These are phyloP conservation scores for Dallia pectoralis DNA, from an alignment of 2,797 vertebrate genomes.

Conservation along the genomic window DNA sequence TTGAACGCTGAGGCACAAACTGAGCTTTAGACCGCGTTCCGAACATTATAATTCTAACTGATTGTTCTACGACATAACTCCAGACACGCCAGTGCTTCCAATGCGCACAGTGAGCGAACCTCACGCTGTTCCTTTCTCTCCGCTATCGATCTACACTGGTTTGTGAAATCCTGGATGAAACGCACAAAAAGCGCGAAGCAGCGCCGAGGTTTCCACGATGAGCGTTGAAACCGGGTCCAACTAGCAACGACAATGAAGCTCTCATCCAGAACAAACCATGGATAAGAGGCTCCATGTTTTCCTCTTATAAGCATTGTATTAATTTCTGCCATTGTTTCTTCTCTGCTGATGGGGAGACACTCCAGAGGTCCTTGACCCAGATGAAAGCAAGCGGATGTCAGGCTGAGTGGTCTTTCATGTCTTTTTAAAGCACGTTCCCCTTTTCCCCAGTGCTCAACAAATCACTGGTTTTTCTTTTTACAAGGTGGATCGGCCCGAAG, in stretches of 20 bases:
- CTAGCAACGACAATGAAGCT: conserved; percentile 58
- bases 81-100: no score
- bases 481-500: conserved; percentile 27
- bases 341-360: conserved; percentile 51
- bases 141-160: no score
- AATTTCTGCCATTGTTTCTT: conserved; percentile 53
- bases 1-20: no score
- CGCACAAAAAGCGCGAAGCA: conserved; percentile 10
- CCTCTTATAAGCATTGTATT: conserved; percentile 45
- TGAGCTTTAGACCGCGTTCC: no score
- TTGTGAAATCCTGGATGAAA: no score
- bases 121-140: no score
- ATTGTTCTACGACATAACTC: no score
- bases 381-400: conserved; percentile 68
- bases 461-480: conserved; percentile 64
- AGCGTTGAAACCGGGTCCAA: conserved; percentile 53
- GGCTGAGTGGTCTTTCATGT: conserved; percentile 62
- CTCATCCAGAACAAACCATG: conserved; percentile 31
- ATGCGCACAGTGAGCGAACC: no score
- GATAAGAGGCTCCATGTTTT: conserved; percentile 59
- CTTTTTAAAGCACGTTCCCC: conserved; percentile 64
- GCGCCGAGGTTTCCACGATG: background rate
- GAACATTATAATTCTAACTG: no score
- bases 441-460: conserved; percentile 37
- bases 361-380: conserved; percentile 63